Conservation (phyloP, 1,140 invertebrate species). For the Octopus sinensis region DNA sequence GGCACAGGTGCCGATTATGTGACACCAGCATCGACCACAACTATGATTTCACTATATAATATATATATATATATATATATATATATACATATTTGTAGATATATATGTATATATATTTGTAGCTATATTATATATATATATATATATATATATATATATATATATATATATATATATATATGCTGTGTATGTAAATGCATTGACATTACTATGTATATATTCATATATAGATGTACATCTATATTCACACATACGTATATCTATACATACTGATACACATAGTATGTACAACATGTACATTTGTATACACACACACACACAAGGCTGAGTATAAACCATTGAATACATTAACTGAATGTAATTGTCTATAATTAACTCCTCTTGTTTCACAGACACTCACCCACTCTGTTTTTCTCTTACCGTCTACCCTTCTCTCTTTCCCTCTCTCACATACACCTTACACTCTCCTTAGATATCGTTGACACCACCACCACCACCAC, state of each 20-base stretch:
- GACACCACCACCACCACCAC: too few relatives aligned
- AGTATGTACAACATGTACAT: background rate
- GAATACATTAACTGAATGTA: too few relatives aligned
- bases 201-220: background rate
- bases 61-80: background rate
- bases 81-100: background rate
- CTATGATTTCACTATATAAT: background rate
- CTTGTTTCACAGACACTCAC: too few relatives aligned
- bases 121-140: constrained; percentile 5
- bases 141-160: background rate
- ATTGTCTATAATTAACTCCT: too few relatives aligned
- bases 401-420: too few relatives aligned
- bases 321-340: background rate
- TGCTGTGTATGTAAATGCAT: background rate
- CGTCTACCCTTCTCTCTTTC: too few relatives aligned
- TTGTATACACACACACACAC: background rate
- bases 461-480: too few relatives aligned
- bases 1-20: too few relatives aligned
- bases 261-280: background rate
- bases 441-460: too few relatives aligned
- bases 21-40: too few relatives aligned
- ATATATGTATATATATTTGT: background rate
- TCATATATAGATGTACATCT: background rate
- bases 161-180: background rate
- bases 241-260: background rate